Evolutionary conservation across 2,797 vertebrate genomes (phyloP).

Genomic region (Bufotes viridis): DNA sequence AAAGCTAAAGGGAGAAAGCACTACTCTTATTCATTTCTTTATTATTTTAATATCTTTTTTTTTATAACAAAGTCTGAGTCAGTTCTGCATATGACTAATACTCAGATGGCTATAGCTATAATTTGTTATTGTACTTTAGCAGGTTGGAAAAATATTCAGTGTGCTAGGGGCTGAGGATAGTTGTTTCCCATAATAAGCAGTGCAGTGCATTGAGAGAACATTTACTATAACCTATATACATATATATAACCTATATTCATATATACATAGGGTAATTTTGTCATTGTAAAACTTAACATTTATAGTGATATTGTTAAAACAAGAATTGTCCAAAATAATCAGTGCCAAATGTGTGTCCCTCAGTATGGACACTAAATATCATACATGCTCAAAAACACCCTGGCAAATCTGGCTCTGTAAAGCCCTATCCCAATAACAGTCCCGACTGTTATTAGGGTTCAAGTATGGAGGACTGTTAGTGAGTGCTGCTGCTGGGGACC

Average conservation of each 20-base stretch:
- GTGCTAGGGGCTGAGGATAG: background rate
- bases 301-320: too few relatives aligned
- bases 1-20: background rate
- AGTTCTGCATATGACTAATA: conserved; percentile 38
- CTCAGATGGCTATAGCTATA: conserved; percentile 35
- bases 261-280: too few relatives aligned
- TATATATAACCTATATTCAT: background rate
- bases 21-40: conserved; percentile 29
- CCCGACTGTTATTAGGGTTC: too few relatives aligned
- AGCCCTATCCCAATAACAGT: too few relatives aligned
- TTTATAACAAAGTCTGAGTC: conserved; percentile 35
- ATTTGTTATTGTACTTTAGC: conserved; percentile 28
- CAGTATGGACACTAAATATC: too few relatives aligned
- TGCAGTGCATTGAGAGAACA: background rate
- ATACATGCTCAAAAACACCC: too few relatives aligned
- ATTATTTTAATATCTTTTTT: conserved; percentile 36
- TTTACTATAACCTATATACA: background rate
- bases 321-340: too few relatives aligned
- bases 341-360: too few relatives aligned
- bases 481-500: too few relatives aligned
- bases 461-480: too few relatives aligned
- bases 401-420: too few relatives aligned
- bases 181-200: background rate
- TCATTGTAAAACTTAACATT: too few relatives aligned
- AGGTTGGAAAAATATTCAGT: background rate